phyloP scores from a whole-genome alignment of 2,113 vertebrate species.

The Megaptera novaeangliae region DNA sequence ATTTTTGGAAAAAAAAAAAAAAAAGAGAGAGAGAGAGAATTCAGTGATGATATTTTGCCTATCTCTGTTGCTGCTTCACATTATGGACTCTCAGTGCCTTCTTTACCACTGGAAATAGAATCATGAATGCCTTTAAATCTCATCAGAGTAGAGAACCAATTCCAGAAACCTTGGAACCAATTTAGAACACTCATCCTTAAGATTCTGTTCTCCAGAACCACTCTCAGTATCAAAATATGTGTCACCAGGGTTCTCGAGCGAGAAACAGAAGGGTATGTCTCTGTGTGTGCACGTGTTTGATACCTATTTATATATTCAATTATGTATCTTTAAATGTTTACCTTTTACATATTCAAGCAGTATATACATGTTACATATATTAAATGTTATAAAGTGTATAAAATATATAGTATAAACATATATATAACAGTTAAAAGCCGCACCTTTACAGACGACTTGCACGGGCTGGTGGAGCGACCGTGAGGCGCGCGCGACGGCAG shows the following conservation, averaged over 20 bases:
- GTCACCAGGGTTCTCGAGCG: neutral
- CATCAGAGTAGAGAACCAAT: neutral
- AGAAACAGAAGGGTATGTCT: neutral
- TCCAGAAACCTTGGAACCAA: neutral
- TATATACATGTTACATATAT: neutral
- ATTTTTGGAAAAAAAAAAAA: neutral
- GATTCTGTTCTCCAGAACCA: neutral
- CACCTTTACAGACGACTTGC: slow-evolving; percentile 86
- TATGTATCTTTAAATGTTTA: neutral
- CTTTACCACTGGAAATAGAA: neutral
- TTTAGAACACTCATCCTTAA: neutral
- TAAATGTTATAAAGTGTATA: neutral
- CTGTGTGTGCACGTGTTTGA: neutral
- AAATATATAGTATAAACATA: neutral
- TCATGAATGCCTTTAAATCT: neutral
- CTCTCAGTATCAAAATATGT: neutral
- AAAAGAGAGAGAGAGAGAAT: neutral
- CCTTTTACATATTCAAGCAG: neutral
- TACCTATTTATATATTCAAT: neutral
- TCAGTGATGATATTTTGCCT: neutral
- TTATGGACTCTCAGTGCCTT: neutral
- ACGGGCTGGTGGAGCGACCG: slow-evolving; percentile 86
- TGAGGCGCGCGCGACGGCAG: slow-evolving; percentile 83
- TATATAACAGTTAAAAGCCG: slow-evolving; percentile 79
- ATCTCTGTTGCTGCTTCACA: neutral